phyloP scores from a whole-genome alignment of 2,113 vertebrate genomes.

The Corapipo altera region DNA sequence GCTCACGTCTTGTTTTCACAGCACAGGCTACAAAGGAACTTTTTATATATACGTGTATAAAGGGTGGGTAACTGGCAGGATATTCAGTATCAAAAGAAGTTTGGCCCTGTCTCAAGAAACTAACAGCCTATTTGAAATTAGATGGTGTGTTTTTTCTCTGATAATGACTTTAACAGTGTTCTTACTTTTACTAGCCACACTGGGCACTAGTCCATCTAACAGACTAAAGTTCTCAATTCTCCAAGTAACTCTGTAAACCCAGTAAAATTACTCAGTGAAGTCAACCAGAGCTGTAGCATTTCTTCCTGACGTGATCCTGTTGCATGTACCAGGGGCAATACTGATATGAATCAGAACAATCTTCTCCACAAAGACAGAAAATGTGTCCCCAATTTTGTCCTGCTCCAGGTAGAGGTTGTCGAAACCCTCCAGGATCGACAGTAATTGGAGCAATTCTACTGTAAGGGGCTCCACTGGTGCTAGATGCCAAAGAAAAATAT shows the following conservation, averaged over 20 bases:
- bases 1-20: background rate
- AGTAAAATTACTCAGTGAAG: background rate
- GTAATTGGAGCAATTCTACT: background rate
- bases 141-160: background rate
- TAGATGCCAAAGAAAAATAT: constrained; percentile 16
- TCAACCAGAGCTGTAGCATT: background rate
- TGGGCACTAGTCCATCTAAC: constrained; percentile 20
- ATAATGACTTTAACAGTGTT: constrained; percentile 42
- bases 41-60: background rate
- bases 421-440: background rate
- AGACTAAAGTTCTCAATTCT: background rate
- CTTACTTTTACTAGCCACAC: constrained; percentile 30
- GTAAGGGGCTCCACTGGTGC: background rate
- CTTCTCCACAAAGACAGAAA: background rate
- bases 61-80: background rate
- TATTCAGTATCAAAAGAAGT: background rate
- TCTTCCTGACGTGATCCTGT: background rate
- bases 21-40: background rate
- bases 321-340: accelerated
- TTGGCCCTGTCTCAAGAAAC: constrained; percentile 1
- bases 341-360: background rate
- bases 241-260: background rate
- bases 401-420: background rate
- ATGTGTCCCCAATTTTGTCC: background rate
- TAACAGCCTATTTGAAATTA: background rate